Percentiles rank a stretch among this genome's conserved stretches.
Conservation (phyloP, 2,113 vertebrate species). For the Nibea albiflora region DNA sequence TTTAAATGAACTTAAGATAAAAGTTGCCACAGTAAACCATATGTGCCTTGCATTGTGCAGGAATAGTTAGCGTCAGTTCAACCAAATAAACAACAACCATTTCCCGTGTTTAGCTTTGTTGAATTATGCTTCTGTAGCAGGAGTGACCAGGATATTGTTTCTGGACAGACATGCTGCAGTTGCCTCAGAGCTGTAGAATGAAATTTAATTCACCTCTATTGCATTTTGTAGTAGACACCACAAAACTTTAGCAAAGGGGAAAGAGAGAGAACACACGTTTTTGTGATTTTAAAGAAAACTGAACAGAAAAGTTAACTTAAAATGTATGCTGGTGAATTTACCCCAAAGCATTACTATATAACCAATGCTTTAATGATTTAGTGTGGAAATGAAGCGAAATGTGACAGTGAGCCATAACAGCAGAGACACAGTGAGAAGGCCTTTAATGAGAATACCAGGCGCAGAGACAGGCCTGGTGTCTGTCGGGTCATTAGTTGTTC, state of each 20-base stretch:
- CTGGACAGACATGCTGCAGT: background rate
- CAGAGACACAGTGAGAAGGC: background rate
- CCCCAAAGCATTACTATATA: background rate
- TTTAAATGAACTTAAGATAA: background rate
- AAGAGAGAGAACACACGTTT: too few species aligned
- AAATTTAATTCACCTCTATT: background rate
- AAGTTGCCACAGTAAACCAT: background rate
- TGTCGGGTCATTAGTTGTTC: conserved; percentile 45
- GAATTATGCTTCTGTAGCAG: too few species aligned
- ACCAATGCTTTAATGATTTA: background rate
- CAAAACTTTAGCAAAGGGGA: background rate
- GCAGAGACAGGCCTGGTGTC: conserved; percentile 10
- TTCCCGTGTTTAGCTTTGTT: too few species aligned
- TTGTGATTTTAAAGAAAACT: background rate
- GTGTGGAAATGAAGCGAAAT: background rate
- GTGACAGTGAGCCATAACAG: background rate
- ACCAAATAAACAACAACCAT: too few species aligned
- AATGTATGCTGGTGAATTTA: background rate
- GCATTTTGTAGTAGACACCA: background rate
- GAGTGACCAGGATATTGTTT: background rate
- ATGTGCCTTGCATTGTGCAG: too few species aligned
- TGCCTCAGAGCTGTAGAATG: background rate
- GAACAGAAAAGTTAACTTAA: background rate
- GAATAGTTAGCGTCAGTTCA: background rate
- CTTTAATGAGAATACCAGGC: conserved; percentile 50